A percentile compares a stretch with the other conserved stretches of the same genome.
phyloP scores from a whole-genome alignment of 2,888 invertebrate species.

The Nebria brevicollis region DNA sequence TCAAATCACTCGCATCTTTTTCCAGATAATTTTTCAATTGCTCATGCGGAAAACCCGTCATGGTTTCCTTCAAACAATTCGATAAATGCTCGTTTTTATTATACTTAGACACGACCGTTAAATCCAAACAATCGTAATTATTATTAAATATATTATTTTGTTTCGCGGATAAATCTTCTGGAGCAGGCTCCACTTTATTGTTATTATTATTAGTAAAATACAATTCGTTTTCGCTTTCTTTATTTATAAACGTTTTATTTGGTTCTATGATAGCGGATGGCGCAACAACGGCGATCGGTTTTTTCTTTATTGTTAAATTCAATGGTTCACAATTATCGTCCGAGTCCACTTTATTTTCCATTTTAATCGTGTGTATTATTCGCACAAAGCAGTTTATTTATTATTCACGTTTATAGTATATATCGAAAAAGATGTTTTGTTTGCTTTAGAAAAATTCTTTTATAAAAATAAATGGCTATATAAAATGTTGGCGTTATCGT shows the following conservation, averaged over 20 bases:
- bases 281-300: constrained; percentile 67
- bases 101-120: constrained; percentile 38
- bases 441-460: constrained; percentile 1
- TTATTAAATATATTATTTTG: constrained; percentile 41
- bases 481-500: background rate
- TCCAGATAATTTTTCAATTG: constrained; percentile 42
- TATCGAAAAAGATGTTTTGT: background rate
- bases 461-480: constrained; percentile 18
- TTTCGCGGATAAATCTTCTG: constrained; percentile 34
- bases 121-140: constrained; percentile 40
- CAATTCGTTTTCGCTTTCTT: constrained; percentile 36
- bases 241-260: constrained; percentile 57
- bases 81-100: constrained; percentile 43
- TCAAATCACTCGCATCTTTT: constrained; percentile 29
- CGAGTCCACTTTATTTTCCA: constrained; percentile 59
- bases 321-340: constrained; percentile 63
- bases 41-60: constrained; percentile 25
- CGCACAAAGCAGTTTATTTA: background rate
- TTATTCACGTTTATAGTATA: background rate
- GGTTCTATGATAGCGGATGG: constrained; percentile 60
- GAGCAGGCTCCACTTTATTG: constrained; percentile 20
- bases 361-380: constrained; percentile 13
- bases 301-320: constrained; percentile 64
- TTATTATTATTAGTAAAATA: constrained; percentile 21
- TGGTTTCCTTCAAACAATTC: constrained; percentile 27